Evolutionary conservation across 2,113 vertebrate species (phyloP).

Genomic region (Oreochromis spilurus): DNA sequence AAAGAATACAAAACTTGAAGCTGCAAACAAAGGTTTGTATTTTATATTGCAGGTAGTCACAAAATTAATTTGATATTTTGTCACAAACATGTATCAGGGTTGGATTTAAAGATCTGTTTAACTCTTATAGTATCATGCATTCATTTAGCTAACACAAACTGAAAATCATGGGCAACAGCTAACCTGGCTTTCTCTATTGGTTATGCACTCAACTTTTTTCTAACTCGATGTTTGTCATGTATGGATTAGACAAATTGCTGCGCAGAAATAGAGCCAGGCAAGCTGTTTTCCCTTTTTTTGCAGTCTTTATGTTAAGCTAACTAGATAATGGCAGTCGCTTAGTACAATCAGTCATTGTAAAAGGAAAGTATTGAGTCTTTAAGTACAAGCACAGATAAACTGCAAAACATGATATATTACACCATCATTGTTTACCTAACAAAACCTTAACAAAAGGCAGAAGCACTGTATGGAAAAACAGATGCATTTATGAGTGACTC

Average conservation of each 20-base stretch:
- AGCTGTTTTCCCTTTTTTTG: neutral
- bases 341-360: neutral
- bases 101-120: neutral
- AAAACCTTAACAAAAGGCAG: neutral
- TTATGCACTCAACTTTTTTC: neutral
- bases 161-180: neutral
- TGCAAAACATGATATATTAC: neutral
- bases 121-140: neutral
- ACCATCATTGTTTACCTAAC: neutral
- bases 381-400: neutral
- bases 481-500: neutral
- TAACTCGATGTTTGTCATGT: neutral
- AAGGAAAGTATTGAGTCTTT: neutral
- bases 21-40: slow-evolving; percentile 11
- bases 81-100: neutral
- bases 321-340: neutral
- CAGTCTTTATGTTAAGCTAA: neutral
- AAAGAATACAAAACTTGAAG: slow-evolving; percentile 13
- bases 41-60: neutral
- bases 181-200: neutral
- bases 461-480: neutral
- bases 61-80: neutral
- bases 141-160: neutral
- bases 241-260: neutral
- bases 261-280: neutral